Evolutionary conservation across 2,888 invertebrate species (phyloP), one percentile per base, ranked within the genome.

Genomic region (Euzophera pinguis): DNA sequence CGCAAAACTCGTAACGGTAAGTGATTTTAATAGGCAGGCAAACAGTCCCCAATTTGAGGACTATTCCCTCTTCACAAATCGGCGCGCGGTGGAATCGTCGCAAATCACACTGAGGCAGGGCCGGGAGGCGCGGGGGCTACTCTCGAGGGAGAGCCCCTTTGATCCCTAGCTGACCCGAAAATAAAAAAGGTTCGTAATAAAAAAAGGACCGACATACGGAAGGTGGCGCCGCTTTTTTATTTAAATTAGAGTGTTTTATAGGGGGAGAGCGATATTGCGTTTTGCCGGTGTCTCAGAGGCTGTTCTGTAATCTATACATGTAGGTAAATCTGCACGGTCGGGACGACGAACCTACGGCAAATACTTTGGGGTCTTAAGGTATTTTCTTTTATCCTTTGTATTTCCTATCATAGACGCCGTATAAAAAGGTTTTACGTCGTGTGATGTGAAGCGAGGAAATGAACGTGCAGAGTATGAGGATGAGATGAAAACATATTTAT

Each of bases 241-340:
- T 90, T 90, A 90, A 90, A 90, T 89, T 90, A 87, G 89, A 90
- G 88, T 88, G 87, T 89, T 90, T 89, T 90, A 89, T 90, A 84
- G 87, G 83, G 84, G 85, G 81, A 80, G 83, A 80, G 83, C 84
- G 85, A 88, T 90, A 90, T 89, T 89, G 84, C 86, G 87, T 87
- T 88, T 81, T 83, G 81, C 83, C 84, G 81, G 81, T 84, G 81
- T 82, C 85, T 84, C 77, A 72, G 75, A 83, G 76, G 76, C 75
- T 78, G 74, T 80, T 80, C 70, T 67, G 78, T 78, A 76, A 80
- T 80, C 79, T 81, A 80, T 80, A 80, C 73, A 73, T 75, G 73
- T 76, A 77, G 75, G 75, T 76, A 78, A 78, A 78, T 78, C 76
- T 69, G 69, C 65, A 62, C 64, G 52, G 66, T 54, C 60, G 68